phyloP scores from a whole-genome alignment of 2,113 vertebrate genomes.

The Hypanus sabinus region DNA sequence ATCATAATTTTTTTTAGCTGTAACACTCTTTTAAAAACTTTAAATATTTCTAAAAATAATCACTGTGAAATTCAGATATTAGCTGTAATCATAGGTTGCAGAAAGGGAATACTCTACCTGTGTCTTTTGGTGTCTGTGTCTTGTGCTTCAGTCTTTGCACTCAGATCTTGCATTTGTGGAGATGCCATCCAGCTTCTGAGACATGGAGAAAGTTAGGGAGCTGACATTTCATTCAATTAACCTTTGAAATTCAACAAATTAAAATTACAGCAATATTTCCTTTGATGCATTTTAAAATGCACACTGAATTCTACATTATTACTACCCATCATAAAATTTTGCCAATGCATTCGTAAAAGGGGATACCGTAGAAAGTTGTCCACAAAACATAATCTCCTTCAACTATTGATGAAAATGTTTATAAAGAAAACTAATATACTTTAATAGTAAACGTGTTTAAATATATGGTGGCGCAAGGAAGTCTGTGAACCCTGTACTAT shows the following conservation, averaged over 20 bases:
- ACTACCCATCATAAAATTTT: background rate
- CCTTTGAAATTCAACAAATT: background rate
- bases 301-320: background rate
- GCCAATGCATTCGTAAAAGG: too few relatives aligned
- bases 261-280: background rate
- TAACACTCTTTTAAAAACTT: constrained; percentile 15
- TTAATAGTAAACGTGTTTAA: background rate
- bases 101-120: constrained; percentile 59
- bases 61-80: background rate
- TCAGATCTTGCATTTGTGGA: constrained; percentile 66
- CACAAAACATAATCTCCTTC: too few relatives aligned
- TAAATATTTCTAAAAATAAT: background rate
- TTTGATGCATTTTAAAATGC: background rate
- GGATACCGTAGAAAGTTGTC: too few relatives aligned
- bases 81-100: background rate
- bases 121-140: constrained; percentile 86
- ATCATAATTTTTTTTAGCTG: background rate
- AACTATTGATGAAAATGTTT: background rate
- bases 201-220: constrained; percentile 42
- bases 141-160: constrained; percentile 69
- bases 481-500: too few relatives aligned
- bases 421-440: background rate
- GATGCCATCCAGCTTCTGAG: constrained; percentile 86
- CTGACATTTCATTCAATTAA: background rate
- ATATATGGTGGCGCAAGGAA: background rate